Conservation (phyloP, 2,888 invertebrate species). For the Thysanoteuthis rhombus region DNA sequence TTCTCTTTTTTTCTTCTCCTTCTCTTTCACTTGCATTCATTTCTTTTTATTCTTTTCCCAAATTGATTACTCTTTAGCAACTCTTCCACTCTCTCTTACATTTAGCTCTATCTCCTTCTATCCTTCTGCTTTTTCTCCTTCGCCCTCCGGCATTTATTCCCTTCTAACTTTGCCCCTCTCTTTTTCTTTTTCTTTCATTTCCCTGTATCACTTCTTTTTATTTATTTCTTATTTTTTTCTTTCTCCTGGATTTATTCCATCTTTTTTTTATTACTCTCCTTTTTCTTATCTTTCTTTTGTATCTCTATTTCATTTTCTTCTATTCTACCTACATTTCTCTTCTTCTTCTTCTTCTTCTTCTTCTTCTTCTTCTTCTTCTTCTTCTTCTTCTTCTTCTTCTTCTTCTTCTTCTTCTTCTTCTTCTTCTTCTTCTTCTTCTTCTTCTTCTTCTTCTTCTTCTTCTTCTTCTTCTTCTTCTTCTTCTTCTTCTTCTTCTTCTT, state of each 20-base stretch:
- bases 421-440: background rate
- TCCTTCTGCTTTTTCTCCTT: background rate
- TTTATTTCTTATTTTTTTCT: background rate
- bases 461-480: background rate
- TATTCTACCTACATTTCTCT: background rate
- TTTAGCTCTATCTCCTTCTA: background rate
- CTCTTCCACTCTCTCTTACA: too few species aligned
- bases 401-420: background rate
- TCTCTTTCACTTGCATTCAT: background rate
- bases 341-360: too few species aligned
- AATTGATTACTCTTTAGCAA: too few species aligned
- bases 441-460: rapidly evolving
- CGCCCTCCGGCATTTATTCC: background rate
- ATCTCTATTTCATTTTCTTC: too few species aligned
- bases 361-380: background rate
- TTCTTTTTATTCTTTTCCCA: too few species aligned
- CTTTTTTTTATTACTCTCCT: background rate
- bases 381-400: background rate
- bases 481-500: background rate
- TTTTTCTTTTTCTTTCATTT: background rate
- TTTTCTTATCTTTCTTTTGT: background rate
- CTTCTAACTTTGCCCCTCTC: background rate
- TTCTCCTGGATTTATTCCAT: background rate
- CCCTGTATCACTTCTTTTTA: too few species aligned
- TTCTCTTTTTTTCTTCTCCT: background rate